Conservation (phyloP, 2,797 vertebrate species). For the Lepus townsendii region DNA sequence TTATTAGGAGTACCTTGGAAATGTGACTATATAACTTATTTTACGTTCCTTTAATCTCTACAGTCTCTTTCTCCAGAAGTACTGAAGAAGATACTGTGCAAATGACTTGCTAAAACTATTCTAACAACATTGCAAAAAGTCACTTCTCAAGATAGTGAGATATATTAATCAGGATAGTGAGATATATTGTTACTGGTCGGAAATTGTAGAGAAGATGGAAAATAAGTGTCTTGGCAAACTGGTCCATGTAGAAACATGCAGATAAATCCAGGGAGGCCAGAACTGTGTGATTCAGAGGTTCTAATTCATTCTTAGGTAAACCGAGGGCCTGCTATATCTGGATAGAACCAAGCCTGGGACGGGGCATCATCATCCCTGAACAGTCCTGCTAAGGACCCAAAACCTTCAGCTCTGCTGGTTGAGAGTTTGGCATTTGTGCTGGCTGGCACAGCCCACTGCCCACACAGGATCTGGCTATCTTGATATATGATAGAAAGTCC, state of each 20-base stretch:
- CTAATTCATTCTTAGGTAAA: background rate
- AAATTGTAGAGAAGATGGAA: background rate
- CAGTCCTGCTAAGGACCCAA: background rate
- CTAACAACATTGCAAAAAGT: constrained; percentile 25
- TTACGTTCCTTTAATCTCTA: background rate
- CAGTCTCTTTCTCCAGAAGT: background rate
- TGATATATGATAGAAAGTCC: background rate
- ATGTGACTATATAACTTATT: background rate
- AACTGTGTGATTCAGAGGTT: background rate
- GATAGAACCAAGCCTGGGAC: background rate
- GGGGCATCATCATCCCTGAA: background rate
- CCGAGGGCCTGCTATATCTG: background rate
- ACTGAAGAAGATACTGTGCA: constrained; percentile 2
- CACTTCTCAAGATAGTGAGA: background rate
- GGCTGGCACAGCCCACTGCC: background rate
- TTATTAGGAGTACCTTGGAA: constrained; percentile 51
- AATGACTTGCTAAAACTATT: constrained; percentile 46
- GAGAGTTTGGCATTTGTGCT: background rate
- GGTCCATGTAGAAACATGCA: background rate
- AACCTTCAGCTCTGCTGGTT: background rate
- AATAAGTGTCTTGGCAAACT: background rate
- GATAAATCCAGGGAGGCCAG: background rate
- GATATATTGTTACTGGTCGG: too few species aligned
- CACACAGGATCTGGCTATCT: background rate
- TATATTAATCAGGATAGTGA: too few species aligned